Evolutionary conservation across 2,113 vertebrate species (phyloP).

Genomic region (Corythornis cristatus): DNA sequence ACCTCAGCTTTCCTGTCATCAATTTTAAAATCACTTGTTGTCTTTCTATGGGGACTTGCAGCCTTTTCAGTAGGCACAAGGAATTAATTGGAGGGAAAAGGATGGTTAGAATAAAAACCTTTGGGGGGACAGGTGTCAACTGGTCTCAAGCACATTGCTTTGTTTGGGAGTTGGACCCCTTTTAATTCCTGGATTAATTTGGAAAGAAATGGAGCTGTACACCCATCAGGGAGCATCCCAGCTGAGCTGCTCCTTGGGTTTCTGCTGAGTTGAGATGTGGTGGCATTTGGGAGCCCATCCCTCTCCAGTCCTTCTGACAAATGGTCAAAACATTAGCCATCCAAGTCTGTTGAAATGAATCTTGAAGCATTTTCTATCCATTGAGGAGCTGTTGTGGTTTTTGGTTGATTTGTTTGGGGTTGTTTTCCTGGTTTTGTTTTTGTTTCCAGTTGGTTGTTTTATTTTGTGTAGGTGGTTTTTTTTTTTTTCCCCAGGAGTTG

Average conservation of each 20-base stretch:
- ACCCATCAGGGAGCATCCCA: not conserved
- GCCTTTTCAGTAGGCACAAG: not conserved
- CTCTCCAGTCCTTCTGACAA: not conserved
- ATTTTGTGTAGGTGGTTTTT: not conserved
- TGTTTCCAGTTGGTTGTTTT: too few relatives aligned
- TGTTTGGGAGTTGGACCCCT: not conserved
- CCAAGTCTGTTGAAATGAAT: not conserved
- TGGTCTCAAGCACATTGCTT: not conserved
- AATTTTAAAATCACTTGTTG: not conserved
- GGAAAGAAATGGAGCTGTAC: not conserved
- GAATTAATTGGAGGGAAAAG: not conserved
- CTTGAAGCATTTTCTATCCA: not conserved
- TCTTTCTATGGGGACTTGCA: not conserved
- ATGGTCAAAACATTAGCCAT: not conserved
- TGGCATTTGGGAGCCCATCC: not conserved
- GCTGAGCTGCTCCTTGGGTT: not conserved
- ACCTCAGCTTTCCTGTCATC: not conserved
- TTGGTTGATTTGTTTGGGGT: too few relatives aligned
- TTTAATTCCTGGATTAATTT: not conserved
- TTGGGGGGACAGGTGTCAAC: not conserved
- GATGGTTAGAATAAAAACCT: not conserved
- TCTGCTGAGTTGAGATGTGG: not conserved
- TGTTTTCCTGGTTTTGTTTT: too few relatives aligned
- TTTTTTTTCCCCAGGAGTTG: not conserved
- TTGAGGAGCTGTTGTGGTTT: not conserved